These are phyloP conservation scores for Heliconius melpomene DNA, from an alignment of 1,140 invertebrate species.

Conservation along the genomic window DNA sequence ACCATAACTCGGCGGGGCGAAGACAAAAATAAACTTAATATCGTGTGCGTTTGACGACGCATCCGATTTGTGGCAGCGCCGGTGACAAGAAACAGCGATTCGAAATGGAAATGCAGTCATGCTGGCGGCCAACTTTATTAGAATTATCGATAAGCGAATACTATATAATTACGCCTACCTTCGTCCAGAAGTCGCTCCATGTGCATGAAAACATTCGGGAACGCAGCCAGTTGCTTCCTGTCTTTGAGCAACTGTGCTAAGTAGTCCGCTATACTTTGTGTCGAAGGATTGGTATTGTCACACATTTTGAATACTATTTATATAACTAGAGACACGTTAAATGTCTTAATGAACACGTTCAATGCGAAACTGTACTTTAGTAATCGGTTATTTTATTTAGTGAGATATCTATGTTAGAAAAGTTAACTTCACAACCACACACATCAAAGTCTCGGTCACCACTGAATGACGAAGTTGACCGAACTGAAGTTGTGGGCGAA, in stretches of 20 bases:
- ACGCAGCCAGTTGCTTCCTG: constrained; percentile 99
- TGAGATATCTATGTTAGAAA: constrained; percentile 79
- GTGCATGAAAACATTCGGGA: constrained; percentile 99
- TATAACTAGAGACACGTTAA: constrained; percentile 76
- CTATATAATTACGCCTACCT: constrained; percentile 89
- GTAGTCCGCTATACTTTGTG: constrained; percentile 99
- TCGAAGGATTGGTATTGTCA: constrained; percentile 88
- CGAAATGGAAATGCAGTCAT: neutral
- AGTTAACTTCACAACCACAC: constrained; percentile 80
- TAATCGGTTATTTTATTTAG: constrained; percentile 77
- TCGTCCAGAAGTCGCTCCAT: constrained; percentile 99
- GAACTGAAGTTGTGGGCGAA: constrained; percentile 80
- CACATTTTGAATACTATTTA: constrained; percentile 84
- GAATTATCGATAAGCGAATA: constrained; percentile 17
- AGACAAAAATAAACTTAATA: constrained; percentile 81
- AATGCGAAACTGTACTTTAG: constrained; percentile 74
- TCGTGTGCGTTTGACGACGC: constrained; percentile 77
- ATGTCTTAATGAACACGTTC: constrained; percentile 70
- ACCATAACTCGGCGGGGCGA: constrained; percentile 78
- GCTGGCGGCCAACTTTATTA: neutral
- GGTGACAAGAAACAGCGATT: constrained; percentile 58
- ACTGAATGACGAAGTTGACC: constrained; percentile 80
- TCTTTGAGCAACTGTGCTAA: constrained; percentile 99
- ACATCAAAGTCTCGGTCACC: constrained; percentile 79
- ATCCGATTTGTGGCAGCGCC: constrained; percentile 69